phyloP scores from a whole-genome alignment of 2,888 invertebrate species.

The Gymnoscelis rufifasciata region DNA sequence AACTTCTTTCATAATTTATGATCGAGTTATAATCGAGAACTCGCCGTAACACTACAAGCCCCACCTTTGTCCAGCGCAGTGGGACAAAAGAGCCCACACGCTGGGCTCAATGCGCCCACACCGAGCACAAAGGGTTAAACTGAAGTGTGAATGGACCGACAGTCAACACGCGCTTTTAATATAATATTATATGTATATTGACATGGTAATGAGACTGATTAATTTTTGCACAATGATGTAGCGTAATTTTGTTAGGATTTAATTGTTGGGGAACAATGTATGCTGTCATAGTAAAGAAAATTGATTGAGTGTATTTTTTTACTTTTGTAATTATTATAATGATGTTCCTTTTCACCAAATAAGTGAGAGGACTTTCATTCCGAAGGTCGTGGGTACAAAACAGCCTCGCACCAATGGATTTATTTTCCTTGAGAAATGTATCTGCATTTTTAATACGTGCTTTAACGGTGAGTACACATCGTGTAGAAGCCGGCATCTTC shows the following conservation, averaged over 20 bases:
- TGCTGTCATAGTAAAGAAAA: constrained; percentile 11
- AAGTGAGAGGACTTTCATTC: no score
- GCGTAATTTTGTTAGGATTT: constrained; percentile 5
- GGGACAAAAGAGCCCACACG: constrained; percentile 41
- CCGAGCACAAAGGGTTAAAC: constrained; percentile 42
- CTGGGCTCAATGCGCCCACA: constrained; percentile 52
- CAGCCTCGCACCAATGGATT: no score
- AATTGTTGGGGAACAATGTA: constrained; percentile 4
- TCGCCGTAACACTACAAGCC: constrained; percentile 1
- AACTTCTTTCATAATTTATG: no score
- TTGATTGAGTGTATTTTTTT: no score
- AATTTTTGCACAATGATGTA: constrained; percentile 17
- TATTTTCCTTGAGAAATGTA: no score
- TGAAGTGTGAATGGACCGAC: constrained; percentile 15
- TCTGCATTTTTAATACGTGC: no score
- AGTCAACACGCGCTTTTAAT: constrained; percentile 7
- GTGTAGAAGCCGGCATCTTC: no score
- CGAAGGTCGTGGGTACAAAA: no score
- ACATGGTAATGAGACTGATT: constrained; percentile 15
- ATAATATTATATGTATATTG: constrained; percentile 12
- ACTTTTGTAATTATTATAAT: no score
- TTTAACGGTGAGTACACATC: no score
- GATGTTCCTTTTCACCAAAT: no score
- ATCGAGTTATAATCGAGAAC: constrained; percentile 3
- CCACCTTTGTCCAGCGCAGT: constrained; percentile 19